phyloP scores from a whole-genome alignment of 2,113 vertebrate species.

The Buteo buteo region DNA sequence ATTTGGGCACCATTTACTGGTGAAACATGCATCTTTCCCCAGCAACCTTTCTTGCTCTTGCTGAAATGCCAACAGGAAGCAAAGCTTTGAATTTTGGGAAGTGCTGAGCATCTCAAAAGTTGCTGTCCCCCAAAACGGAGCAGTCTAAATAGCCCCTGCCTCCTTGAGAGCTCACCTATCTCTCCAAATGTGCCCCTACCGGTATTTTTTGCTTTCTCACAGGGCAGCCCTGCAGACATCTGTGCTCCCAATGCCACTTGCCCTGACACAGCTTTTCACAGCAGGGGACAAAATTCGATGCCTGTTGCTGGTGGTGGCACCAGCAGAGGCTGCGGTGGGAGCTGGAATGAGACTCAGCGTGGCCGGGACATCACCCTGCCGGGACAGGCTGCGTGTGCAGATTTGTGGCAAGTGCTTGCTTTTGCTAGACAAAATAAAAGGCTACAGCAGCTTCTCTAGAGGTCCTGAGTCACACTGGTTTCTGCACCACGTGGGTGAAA shows the following conservation, averaged over 20 bases:
- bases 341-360: not conserved
- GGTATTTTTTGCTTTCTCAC: not conserved
- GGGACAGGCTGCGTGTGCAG: not conserved
- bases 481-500: not conserved
- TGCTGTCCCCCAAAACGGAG: not conserved
- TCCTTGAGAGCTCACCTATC: not conserved
- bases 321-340: not conserved
- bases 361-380: not conserved
- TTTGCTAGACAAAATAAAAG: not conserved
- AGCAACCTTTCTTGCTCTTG: not conserved
- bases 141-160: not conserved
- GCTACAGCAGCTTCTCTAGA: not conserved
- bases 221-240: not conserved
- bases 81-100: not conserved
- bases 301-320: not conserved
- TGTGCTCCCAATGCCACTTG: not conserved
- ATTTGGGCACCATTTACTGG: not conserved
- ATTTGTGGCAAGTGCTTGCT: not conserved
- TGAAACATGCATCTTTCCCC: not conserved
- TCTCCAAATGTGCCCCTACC: not conserved
- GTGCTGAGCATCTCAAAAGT: not conserved
- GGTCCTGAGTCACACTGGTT: accelerated
- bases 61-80: not conserved
- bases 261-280: not conserved
- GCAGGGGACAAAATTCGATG: not conserved